Evolutionary conservation across 2,888 invertebrate genomes (phyloP).

Genomic region (Hirtodrosophila confusa): DNA sequence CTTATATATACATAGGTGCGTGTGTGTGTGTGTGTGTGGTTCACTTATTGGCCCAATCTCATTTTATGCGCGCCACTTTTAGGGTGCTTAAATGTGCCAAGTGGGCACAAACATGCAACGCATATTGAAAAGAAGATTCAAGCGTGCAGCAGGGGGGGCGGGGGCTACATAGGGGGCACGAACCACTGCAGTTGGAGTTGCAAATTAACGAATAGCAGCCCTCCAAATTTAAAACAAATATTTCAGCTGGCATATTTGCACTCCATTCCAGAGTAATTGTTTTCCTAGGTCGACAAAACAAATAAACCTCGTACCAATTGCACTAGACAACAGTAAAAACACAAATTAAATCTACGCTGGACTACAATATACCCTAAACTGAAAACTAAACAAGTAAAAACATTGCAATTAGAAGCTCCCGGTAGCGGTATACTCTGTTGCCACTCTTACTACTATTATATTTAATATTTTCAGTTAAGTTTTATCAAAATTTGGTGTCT

Average conservation of each 20-base stretch:
- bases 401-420: no score
- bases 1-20: neutral
- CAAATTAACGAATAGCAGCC: slow-evolving; percentile 47
- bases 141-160: neutral
- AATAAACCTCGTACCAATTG: slow-evolving; percentile 64
- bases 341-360: neutral
- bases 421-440: no score
- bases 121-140: neutral
- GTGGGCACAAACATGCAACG: slow-evolving; percentile 14
- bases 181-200: slow-evolving; percentile 26
- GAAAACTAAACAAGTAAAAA: no score
- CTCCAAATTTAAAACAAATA: slow-evolving; percentile 63
- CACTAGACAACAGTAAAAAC: slow-evolving; percentile 21
- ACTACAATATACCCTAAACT: slow-evolving; percentile 6
- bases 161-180: neutral
- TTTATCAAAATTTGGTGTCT: no score
- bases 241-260: slow-evolving; percentile 74
- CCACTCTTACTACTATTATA: no score
- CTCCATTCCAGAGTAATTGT: slow-evolving; percentile 70
- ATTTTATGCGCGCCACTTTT: slow-evolving; percentile 61
- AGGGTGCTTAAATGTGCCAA: slow-evolving; percentile 31
- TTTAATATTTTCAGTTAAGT: no score
- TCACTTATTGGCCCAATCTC: slow-evolving; percentile 73
- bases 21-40: slow-evolving; percentile 29
- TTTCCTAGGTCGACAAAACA: slow-evolving; percentile 63